Percentiles rank a stretch among this genome's conserved stretches.
phyloP scores from a whole-genome alignment of 2,797 vertebrate genomes.

The Lepilemur septentrionalis region DNA sequence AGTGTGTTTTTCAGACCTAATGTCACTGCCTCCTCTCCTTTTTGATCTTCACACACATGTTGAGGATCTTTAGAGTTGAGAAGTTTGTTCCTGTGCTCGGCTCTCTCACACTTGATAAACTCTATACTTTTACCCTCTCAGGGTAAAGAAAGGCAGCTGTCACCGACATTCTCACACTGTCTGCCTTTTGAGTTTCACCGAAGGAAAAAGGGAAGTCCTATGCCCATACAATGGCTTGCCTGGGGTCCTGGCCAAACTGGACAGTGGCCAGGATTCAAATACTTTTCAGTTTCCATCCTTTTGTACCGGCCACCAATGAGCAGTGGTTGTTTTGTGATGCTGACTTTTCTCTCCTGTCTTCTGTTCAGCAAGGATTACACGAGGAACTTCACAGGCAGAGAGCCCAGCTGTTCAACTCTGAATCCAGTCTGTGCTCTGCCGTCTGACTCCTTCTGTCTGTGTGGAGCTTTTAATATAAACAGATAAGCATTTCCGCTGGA shows the following conservation, averaged over 20 bases:
- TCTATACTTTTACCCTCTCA: neutral
- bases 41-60: neutral
- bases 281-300: neutral
- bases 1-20: neutral
- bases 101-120: neutral
- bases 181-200: neutral
- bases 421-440: neutral
- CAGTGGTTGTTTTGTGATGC: neutral
- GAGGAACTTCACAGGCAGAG: neutral
- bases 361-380: neutral
- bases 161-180: too few relatives aligned
- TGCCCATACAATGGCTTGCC: neutral
- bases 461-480: neutral
- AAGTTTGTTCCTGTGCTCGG: neutral
- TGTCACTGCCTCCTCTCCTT: neutral
- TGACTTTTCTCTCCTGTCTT: neutral
- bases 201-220: neutral
- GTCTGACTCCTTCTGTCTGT: neutral
- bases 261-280: neutral
- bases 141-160: neutral
- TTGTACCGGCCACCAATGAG: neutral
- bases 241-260: neutral
- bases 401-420: neutral
- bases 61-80: neutral
- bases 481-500: neutral